Conservation (phyloP, 2,113 vertebrate genomes). For the Alaudala cheleensis region DNA sequence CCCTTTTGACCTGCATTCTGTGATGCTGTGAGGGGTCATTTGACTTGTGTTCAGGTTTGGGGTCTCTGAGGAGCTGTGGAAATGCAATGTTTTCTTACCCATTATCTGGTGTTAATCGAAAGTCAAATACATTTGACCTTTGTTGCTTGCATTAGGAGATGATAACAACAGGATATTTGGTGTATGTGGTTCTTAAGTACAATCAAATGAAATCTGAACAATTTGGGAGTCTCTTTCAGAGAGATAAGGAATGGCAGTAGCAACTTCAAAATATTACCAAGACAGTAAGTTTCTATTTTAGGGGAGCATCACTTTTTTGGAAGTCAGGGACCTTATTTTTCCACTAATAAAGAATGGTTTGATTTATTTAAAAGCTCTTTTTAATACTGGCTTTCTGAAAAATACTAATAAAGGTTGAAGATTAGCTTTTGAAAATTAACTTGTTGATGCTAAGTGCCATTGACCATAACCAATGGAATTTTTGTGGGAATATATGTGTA, state of each 20-base stretch:
- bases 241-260: background rate
- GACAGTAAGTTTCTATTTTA: background rate
- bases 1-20: background rate
- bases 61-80: background rate
- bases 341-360: background rate
- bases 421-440: background rate
- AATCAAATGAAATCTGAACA: background rate
- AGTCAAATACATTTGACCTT: background rate
- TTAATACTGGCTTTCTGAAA: background rate
- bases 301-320: background rate
- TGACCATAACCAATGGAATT: background rate
- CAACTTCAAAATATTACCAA: background rate
- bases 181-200: background rate
- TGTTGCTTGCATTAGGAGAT: background rate
- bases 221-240: background rate
- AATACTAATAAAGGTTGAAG: background rate
- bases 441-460: background rate
- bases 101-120: background rate
- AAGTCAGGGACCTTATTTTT: background rate
- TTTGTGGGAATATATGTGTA: background rate
- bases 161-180: background rate
- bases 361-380: background rate
- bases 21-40: background rate
- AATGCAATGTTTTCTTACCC: background rate
- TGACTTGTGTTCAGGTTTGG: background rate